These are phyloP conservation scores for Drosophila ogumai DNA, from an alignment of 1,140 invertebrate genomes.

Conservation along the genomic window DNA sequence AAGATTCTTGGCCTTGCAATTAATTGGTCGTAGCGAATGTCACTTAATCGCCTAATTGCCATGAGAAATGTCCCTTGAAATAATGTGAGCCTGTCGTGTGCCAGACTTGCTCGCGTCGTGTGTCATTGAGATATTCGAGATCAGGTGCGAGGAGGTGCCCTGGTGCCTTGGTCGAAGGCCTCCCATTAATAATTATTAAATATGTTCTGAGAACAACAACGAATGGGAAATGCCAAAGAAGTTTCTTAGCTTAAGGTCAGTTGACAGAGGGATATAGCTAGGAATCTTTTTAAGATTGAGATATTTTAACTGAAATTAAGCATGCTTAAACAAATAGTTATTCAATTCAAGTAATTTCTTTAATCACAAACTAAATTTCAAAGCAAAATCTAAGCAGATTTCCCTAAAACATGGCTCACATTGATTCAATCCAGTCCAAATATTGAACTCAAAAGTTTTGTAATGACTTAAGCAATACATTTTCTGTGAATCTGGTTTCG, in stretches of 20 bases:
- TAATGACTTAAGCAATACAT: constrained; percentile 11
- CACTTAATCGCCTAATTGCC: constrained; percentile 74
- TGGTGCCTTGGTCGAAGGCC: constrained; percentile 35
- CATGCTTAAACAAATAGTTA: background rate
- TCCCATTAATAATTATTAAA: constrained; percentile 50
- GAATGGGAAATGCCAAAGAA: background rate
- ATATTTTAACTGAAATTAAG: background rate
- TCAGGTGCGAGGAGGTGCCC: constrained; percentile 7
- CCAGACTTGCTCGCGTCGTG: constrained; percentile 56
- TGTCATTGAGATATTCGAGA: constrained; percentile 50
- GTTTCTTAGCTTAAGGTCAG: background rate
- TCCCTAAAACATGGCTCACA: background rate
- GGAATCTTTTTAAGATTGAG: background rate
- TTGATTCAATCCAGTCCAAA: background rate
- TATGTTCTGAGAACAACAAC: constrained; percentile 19
- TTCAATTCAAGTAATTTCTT: background rate
- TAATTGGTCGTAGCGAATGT: constrained; percentile 74
- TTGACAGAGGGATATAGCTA: background rate
- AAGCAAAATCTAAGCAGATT: background rate
- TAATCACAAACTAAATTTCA: background rate
- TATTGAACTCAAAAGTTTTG: background rate
- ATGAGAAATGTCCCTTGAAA: constrained; percentile 38
- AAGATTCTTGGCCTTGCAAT: constrained; percentile 53
- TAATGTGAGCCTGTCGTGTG: constrained; percentile 56
- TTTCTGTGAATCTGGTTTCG: constrained; percentile 3